Conservation (phyloP, 2,797 vertebrate species). For the Malurus leucopterus region DNA sequence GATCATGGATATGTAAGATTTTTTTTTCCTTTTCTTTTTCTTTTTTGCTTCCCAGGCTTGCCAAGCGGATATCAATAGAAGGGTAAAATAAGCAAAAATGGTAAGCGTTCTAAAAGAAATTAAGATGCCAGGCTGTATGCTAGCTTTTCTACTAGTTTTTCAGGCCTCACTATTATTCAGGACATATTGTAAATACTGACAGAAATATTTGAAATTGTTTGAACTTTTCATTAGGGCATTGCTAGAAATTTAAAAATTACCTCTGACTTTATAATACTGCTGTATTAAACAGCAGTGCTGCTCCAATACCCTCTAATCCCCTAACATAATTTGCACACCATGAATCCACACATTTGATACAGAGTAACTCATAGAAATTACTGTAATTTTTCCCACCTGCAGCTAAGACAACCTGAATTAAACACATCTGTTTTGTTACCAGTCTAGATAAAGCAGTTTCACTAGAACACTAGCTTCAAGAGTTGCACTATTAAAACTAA, state of each 20-base stretch:
- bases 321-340: neutral
- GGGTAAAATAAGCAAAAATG: slow-evolving; percentile 66
- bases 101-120: slow-evolving; percentile 48
- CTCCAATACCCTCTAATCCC: neutral
- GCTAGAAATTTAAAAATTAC: neutral
- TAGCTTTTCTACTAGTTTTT: neutral
- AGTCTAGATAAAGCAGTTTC: neutral
- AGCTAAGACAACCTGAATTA: neutral
- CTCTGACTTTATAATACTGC: neutral
- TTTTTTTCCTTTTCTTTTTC: slow-evolving; percentile 12
- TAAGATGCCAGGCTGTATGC: neutral
- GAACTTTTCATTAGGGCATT: neutral
- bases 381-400: neutral
- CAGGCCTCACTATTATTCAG: neutral
- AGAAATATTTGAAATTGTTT: neutral
- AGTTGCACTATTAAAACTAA: neutral
- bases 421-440: neutral
- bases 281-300: neutral
- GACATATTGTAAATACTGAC: neutral
- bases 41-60: slow-evolving; percentile 62
- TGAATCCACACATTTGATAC: neutral
- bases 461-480: neutral
- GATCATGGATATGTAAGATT: slow-evolving; percentile 82
- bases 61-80: slow-evolving; percentile 70
- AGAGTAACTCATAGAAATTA: neutral